Conservation (phyloP, 2,797 vertebrate species). For the Molossus molossus region DNA sequence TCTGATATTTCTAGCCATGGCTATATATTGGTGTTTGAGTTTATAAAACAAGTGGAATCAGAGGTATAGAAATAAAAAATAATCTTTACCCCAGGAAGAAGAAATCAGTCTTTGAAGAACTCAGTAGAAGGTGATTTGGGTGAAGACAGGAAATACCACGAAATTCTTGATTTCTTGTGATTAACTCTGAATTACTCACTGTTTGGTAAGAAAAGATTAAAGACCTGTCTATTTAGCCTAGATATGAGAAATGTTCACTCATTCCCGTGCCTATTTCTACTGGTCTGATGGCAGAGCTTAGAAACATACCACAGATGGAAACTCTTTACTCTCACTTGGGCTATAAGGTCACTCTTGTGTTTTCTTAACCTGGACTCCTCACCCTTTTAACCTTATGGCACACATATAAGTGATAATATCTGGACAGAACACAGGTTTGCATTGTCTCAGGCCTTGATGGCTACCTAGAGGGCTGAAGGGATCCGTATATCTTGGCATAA, state of each 20-base stretch:
- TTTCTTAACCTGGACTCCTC: slow-evolving; percentile 25
- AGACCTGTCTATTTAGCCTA: slow-evolving; percentile 52
- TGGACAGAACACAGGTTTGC: not conserved
- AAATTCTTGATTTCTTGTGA: slow-evolving; percentile 68
- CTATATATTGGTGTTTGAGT: not conserved
- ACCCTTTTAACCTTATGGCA: slow-evolving; percentile 6
- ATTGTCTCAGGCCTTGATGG: not conserved
- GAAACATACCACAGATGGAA: not conserved
- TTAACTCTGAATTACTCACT: slow-evolving; percentile 69
- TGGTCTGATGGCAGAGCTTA: slow-evolving; percentile 46
- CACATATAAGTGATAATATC: not conserved
- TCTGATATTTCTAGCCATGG: slow-evolving; percentile 29
- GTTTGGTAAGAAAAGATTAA: slow-evolving; percentile 73
- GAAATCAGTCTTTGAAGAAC: slow-evolving; percentile 50
- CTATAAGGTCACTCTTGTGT: not conserved
- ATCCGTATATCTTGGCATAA: not conserved
- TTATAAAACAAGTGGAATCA: not conserved
- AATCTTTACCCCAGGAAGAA: slow-evolving; percentile 57
- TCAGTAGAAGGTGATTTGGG: slow-evolving; percentile 29
- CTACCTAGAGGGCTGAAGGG: not conserved
- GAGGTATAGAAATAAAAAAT: slow-evolving; percentile 47
- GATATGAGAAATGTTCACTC: slow-evolving; percentile 30
- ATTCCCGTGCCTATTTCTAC: slow-evolving; percentile 1
- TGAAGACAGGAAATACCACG: slow-evolving; percentile 4
- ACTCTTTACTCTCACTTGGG: not conserved